phyloP scores from a whole-genome alignment of 2,113 vertebrate species.

The Herpetotheres cachinnans region DNA sequence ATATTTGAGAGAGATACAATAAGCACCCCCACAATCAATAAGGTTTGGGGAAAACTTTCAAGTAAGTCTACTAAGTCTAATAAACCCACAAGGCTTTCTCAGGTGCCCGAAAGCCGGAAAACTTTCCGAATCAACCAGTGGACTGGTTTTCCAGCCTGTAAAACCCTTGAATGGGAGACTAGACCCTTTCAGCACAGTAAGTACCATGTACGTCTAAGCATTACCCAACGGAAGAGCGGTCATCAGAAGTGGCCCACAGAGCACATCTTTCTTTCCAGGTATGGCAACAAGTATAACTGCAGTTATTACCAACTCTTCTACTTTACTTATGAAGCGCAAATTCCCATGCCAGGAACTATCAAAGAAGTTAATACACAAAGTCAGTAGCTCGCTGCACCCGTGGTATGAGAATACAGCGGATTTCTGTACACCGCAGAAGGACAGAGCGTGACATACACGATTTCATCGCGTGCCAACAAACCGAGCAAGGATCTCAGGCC shows the following conservation, averaged over 20 bases:
- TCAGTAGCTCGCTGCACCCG: rapidly evolving
- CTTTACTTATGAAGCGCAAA: background rate
- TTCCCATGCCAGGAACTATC: background rate
- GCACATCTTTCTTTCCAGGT: background rate
- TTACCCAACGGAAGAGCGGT: background rate
- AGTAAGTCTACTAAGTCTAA: background rate
- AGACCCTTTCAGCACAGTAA: background rate
- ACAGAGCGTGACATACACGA: background rate
- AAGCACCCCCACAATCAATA: background rate
- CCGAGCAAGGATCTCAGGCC: background rate
- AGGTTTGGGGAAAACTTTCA: background rate
- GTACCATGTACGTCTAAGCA: background rate
- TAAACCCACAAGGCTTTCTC: background rate
- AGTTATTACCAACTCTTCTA: background rate
- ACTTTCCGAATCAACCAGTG: background rate
- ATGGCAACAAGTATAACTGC: background rate
- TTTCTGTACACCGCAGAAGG: background rate
- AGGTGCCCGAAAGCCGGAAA: background rate
- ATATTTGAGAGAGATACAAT: background rate
- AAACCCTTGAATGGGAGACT: background rate
- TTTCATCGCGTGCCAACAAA: background rate
- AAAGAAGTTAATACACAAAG: background rate
- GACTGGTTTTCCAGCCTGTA: background rate
- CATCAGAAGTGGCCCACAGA: background rate
- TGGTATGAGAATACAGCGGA: background rate